phyloP scores from a whole-genome alignment of 2,113 vertebrate genomes.

The Vimba vimba region DNA sequence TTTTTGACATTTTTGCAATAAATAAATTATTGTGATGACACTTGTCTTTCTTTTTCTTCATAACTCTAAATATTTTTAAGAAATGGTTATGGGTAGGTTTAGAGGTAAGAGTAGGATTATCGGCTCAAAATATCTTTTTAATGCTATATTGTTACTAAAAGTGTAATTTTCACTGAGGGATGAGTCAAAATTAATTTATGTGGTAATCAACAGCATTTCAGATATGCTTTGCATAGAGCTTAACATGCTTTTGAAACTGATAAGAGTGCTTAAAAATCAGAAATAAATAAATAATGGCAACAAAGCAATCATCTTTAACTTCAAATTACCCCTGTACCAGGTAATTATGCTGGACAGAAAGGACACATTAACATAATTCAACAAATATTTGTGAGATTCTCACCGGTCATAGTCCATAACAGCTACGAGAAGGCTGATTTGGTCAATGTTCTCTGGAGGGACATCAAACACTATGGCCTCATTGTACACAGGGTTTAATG shows the following conservation, averaged over 20 bases:
- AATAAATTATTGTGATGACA: no score
- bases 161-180: no score
- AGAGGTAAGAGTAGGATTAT: no score
- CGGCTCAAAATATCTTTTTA: no score
- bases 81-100: no score
- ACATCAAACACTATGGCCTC: constrained; percentile 99
- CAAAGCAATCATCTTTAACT: neutral
- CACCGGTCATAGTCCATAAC: constrained; percentile 99
- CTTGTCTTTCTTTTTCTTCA: no score
- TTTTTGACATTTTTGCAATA: no score
- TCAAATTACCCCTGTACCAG: neutral
- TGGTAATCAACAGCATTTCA: neutral
- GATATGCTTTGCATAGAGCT: neutral
- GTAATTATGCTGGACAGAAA: neutral
- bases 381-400: constrained; percentile 64
- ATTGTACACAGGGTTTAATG: constrained; percentile 97
- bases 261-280: neutral
- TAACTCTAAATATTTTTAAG: no score
- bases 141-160: no score
- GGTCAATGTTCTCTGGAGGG: constrained; percentile 96
- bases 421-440: constrained; percentile 96
- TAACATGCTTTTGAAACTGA: neutral
- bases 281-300: neutral
- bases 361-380: neutral
- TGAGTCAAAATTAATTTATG: neutral